Evolutionary conservation across 2,113 vertebrate species (phyloP).

Genomic region (Saccopteryx leptura): DNA sequence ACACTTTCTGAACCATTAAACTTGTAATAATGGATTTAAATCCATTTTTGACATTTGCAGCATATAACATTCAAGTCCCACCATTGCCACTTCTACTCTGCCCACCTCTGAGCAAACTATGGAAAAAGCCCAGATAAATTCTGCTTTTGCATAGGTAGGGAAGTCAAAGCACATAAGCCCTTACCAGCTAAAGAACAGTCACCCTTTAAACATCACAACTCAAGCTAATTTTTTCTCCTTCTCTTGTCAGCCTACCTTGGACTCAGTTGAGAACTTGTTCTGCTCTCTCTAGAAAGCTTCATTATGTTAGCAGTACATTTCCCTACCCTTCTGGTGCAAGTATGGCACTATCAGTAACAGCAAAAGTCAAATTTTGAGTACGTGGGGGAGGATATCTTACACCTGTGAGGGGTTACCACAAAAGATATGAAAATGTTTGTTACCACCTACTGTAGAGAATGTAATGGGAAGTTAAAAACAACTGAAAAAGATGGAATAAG

Average conservation of each 20-base stretch:
- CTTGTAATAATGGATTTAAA: not conserved
- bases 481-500: not conserved
- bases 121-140: not conserved
- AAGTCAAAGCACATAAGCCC: not conserved
- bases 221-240: not conserved
- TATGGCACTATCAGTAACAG: not conserved
- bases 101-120: not conserved
- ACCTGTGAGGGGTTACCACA: not conserved
- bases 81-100: not conserved
- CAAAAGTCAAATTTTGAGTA: not conserved
- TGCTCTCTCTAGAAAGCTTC: not conserved
- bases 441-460: not conserved
- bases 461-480: not conserved
- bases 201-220: not conserved
- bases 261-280: not conserved
- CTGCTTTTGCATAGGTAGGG: not conserved
- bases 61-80: not conserved
- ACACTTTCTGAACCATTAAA: not conserved
- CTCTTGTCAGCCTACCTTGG: not conserved
- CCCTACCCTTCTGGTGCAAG: not conserved
- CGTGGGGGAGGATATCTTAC: not conserved
- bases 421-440: not conserved
- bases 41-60: not conserved
- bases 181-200: not conserved
- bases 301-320: not conserved